Evolutionary conservation across 2,888 invertebrate species (phyloP).

Genomic region (Lochmaea crataegi): DNA sequence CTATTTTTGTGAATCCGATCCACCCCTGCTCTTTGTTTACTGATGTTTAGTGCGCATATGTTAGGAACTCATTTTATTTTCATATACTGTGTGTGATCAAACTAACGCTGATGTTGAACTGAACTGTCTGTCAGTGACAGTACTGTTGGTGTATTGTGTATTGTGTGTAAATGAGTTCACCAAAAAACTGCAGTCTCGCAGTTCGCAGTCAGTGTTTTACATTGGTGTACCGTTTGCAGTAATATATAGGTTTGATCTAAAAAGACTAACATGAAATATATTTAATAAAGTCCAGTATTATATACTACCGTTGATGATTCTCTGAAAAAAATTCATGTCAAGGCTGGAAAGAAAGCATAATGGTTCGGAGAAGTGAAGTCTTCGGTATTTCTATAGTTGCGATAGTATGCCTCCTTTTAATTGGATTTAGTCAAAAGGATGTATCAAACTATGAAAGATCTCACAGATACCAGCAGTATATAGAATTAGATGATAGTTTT

Average conservation of each 20-base stretch:
- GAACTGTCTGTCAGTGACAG: background rate
- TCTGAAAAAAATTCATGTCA: conserved; percentile 23
- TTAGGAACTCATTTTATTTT: background rate
- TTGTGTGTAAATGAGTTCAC: background rate
- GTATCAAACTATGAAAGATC: conserved; percentile 40
- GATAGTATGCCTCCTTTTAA: conserved; percentile 51
- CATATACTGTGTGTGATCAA: no score
- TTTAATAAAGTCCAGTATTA: background rate
- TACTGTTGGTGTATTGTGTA: background rate
- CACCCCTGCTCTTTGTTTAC: background rate
- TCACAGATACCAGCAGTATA: conserved; percentile 43
- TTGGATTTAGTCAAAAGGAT: conserved; percentile 52
- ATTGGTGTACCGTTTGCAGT: background rate
- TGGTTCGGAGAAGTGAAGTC: conserved; percentile 54
- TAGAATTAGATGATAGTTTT: conserved; percentile 43
- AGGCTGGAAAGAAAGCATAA: conserved; percentile 35
- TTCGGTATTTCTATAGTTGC: conserved; percentile 50
- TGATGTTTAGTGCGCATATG: background rate
- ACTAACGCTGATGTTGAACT: no score
- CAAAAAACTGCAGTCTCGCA: conserved; percentile 1
- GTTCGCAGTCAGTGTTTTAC: background rate
- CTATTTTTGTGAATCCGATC: background rate
- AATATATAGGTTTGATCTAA: background rate
- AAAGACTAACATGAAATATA: background rate
- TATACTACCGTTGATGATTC: background rate